These are phyloP conservation scores for Patella ulyssiponensis DNA, from an alignment of 2,888 invertebrate species.

Conservation along the genomic window DNA sequence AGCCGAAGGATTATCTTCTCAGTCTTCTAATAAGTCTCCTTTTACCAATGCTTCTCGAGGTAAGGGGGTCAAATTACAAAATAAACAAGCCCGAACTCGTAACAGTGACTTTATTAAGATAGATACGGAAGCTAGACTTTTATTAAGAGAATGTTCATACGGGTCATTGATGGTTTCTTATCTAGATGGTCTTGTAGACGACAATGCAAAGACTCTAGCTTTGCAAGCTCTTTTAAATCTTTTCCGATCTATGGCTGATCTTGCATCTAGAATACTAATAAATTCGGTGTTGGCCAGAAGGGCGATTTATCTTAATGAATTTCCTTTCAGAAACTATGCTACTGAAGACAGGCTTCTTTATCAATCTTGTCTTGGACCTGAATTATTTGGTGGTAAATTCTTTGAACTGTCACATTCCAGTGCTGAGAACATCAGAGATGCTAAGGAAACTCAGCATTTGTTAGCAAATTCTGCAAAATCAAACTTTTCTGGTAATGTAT, in stretches of 20 bases:
- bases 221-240: neutral
- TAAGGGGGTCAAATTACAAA: neutral
- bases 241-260: neutral
- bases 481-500: no score
- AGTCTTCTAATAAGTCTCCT: neutral
- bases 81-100: neutral
- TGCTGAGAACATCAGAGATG: constrained; percentile 11
- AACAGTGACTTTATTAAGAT: neutral
- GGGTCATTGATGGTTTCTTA: neutral
- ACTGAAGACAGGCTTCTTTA: constrained; percentile 14
- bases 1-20: neutral
- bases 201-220: no score
- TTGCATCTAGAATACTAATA: neutral
- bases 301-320: constrained; percentile 1
- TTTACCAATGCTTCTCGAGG: neutral
- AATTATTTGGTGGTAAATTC: constrained; percentile 4
- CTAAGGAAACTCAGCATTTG: constrained; percentile 19
- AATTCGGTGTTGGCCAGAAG: neutral
- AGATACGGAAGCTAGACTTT: neutral
- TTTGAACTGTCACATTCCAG: constrained; percentile 17
- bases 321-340: constrained; percentile 15
- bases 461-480: neutral
- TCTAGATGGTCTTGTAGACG: no score
- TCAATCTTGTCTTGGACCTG: neutral
- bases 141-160: neutral